phyloP scores from a whole-genome alignment of 2,113 vertebrate species.

The Daboia siamensis region DNA sequence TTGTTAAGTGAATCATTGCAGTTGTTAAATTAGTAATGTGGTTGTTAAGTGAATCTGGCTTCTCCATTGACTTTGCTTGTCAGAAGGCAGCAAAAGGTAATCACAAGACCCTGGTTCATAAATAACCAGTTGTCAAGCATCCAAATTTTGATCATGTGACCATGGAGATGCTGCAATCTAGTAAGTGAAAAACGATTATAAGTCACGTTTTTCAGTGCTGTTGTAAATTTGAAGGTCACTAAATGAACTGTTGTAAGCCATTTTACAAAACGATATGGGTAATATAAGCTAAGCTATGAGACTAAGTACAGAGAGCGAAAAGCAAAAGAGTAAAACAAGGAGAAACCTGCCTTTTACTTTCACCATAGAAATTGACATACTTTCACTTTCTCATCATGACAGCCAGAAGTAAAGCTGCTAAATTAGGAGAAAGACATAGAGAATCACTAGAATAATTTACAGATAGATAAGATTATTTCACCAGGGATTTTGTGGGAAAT shows the following conservation, averaged over 20 bases:
- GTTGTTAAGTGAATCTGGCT: background rate
- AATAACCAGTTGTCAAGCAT: background rate
- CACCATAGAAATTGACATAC: background rate
- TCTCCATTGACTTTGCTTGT: background rate
- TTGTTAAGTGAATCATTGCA: background rate
- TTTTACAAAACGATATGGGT: background rate
- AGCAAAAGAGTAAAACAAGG: background rate
- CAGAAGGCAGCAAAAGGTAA: background rate
- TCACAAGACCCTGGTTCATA: background rate
- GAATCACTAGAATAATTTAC: background rate
- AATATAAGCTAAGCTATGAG: background rate
- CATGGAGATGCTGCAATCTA: background rate
- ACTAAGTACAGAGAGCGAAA: background rate
- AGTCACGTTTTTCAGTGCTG: background rate
- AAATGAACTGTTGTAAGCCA: background rate
- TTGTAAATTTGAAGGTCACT: background rate
- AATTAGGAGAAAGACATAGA: background rate
- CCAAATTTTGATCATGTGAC: background rate
- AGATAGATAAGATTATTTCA: background rate
- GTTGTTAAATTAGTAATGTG: background rate
- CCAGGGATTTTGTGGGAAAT: background rate
- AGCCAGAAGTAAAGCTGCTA: background rate
- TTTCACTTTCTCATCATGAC: background rate
- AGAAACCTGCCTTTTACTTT: background rate
- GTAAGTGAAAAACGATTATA: background rate